phyloP scores from a whole-genome alignment of 1,140 invertebrate genomes.

The Ostrea edulis region DNA sequence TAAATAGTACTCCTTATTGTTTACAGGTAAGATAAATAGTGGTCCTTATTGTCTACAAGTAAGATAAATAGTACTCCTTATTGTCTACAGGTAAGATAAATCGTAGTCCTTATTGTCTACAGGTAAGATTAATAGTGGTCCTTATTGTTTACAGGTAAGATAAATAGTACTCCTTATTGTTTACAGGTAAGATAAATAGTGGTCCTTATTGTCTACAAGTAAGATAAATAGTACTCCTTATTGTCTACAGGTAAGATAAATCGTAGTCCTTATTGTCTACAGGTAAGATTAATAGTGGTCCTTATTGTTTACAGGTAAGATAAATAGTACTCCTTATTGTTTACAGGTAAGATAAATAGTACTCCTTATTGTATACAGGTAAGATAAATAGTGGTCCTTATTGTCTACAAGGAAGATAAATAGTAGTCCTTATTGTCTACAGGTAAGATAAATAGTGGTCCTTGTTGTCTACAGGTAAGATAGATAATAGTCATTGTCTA shows the following conservation, averaged over 20 bases:
- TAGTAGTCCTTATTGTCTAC: too few relatives aligned
- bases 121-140: background rate
- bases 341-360: slow-evolving; percentile 85
- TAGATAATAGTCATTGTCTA: too few relatives aligned
- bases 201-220: background rate
- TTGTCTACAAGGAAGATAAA: slow-evolving; percentile 86
- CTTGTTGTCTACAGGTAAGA: too few relatives aligned
- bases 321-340: slow-evolving; percentile 90
- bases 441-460: too few relatives aligned
- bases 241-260: background rate
- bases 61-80: slow-evolving; percentile 42
- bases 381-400: slow-evolving; percentile 86
- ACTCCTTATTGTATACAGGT: slow-evolving; percentile 89
- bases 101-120: background rate
- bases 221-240: background rate
- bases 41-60: slow-evolving; percentile 89
- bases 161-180: slow-evolving; percentile 90
- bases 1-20: background rate
- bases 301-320: slow-evolving; percentile 87
- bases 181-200: slow-evolving; percentile 82
- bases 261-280: background rate
- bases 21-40: slow-evolving; percentile 84
- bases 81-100: background rate
- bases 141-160: background rate
- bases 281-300: slow-evolving; percentile 86